Base-by-base conservation (phyloP, 1,140 invertebrate species). In the Hyphantria cunea region DNA sequence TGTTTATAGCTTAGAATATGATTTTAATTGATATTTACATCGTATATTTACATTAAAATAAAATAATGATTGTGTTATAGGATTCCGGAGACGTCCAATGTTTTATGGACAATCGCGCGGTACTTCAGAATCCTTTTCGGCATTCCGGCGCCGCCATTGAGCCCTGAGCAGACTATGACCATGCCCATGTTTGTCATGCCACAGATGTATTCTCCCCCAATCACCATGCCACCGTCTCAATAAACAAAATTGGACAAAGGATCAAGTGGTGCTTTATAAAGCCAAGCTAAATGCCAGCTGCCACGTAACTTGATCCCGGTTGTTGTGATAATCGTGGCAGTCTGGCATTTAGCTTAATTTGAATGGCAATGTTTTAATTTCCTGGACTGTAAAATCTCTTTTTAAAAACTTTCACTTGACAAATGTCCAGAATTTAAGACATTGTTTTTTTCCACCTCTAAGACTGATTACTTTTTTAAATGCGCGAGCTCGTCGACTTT, bases 401-500 rank as follows among this genome's bases (percentile, higher is more conserved):
- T 33, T 61, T 69, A 56, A 68, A 60, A 52, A 5, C 45, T 67
- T 66, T 47, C n/a, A 44, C 14, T 56, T 53, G 41, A 44, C 13
- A 6, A 6, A 31, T 37, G 45, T 75, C 75, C 72, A 62, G 75
- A 60, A 53, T 77, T 81, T 82, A 72, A 86, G 68, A 71, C 82
- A 80, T 74, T 82, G 82, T 72, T 64, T 52, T n/a, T 64, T 55
- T 48, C 50, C 33, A 51, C 47, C 53, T 53, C 74, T 76, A 82
- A 89, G 76, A 89, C 78, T 86, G 80, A 82, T 71, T 15, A 72
- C 66, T 78, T 70, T 77, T 63, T 74, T 70, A 74, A 77, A 78
- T 73, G 79, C 76, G 85, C 83, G 86, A 87, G 80, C 84, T 84
- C 87, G 87, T 90, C 87, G 87, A 89, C 86, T 89, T 86, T 86